Percentiles rank a stretch among this genome's conserved stretches.
Conservation (phyloP, 2,797 vertebrate genomes). For the Gymnoscopelus microlampas region DNA sequence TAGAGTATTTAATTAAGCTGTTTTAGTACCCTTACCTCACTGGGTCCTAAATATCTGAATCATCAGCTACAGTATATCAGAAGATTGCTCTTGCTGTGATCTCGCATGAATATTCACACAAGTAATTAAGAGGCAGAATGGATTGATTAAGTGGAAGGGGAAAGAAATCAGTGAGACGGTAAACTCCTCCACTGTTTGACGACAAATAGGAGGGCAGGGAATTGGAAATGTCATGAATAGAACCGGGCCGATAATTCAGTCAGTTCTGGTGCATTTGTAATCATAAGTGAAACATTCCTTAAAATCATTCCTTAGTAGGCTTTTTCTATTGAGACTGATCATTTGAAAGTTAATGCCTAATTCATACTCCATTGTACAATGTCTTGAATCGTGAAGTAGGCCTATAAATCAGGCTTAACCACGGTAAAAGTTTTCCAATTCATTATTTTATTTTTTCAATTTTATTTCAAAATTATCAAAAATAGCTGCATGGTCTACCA, state of each 20-base stretch:
- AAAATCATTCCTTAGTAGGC: too few relatives aligned
- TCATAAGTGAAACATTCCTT: slow-evolving; percentile 4
- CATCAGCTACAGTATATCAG: slow-evolving; percentile 55
- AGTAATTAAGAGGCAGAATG: slow-evolving; percentile 55
- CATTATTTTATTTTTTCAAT: too few relatives aligned
- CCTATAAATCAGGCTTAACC: too few relatives aligned
- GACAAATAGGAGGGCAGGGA: slow-evolving; percentile 21
- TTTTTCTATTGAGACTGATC: too few relatives aligned
- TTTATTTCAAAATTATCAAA: too few relatives aligned
- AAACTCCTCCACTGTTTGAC: slow-evolving; percentile 18
- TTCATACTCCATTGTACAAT: too few relatives aligned
- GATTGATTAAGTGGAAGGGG: slow-evolving; percentile 26
- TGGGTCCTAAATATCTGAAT: slow-evolving; percentile 59
- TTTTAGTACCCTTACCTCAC: slow-evolving; percentile 62
- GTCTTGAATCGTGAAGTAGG: too few relatives aligned
- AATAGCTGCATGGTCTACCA: too few relatives aligned
- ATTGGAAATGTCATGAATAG: slow-evolving; percentile 21
- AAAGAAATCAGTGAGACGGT: slow-evolving; percentile 40
- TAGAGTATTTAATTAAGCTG: slow-evolving; percentile 74
- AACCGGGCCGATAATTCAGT: neutral
- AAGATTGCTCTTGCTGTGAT: slow-evolving; percentile 54
- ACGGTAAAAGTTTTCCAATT: too few relatives aligned
- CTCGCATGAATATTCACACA: slow-evolving; percentile 56
- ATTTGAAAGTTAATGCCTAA: too few relatives aligned
- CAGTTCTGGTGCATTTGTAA: neutral